Conservation (phyloP, 2,797 vertebrate species). For the Acanthornis magna region DNA sequence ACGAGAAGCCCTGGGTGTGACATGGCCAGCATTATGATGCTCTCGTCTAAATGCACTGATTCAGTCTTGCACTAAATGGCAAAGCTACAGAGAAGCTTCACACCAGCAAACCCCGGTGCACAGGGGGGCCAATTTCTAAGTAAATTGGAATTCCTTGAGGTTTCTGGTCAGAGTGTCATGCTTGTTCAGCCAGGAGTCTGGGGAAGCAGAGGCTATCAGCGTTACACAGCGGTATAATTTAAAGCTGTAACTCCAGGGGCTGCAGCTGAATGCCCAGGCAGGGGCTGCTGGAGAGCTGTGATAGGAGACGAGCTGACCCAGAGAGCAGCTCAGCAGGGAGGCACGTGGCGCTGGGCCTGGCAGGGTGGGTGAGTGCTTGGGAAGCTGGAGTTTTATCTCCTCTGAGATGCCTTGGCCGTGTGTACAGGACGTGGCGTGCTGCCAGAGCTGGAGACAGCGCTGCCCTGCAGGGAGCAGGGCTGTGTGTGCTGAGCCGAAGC, state of each 20-base stretch:
- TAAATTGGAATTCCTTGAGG: not conserved
- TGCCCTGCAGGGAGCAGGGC: not conserved
- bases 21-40: not conserved
- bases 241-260: not conserved
- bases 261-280: constrained; percentile 17
- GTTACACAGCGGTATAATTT: not conserved
- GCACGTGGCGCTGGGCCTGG: not conserved
- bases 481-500: not conserved
- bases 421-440: not conserved
- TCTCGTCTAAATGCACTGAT: not conserved
- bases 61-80: not conserved
- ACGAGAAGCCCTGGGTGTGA: not conserved
- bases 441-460: not conserved
- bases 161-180: not conserved
- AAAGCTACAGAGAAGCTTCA: not conserved
- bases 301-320: not conserved
- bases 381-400: constrained; percentile 25
- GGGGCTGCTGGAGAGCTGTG: constrained; percentile 54
- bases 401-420: not conserved
- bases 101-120: not conserved
- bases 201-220: not conserved
- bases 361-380: constrained; percentile 1
- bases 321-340: not conserved
- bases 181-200: not conserved
- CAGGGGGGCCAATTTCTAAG: not conserved